Conservation (phyloP, 2,797 vertebrate species). For the Dendrocincla tyrannina region DNA sequence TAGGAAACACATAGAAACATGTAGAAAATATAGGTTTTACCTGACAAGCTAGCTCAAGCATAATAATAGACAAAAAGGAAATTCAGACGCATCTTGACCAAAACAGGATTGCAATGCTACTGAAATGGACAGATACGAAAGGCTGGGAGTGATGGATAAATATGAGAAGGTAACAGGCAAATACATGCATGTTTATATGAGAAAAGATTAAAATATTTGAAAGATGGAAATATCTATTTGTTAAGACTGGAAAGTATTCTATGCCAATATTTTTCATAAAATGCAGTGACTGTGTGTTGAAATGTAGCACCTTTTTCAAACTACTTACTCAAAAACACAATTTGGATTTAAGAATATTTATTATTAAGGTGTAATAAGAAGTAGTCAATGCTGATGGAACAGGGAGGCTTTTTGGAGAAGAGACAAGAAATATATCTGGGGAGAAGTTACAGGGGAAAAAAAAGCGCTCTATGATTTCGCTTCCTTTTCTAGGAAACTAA, state of each 20-base stretch:
- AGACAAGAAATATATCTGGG: neutral
- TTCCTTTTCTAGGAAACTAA: neutral
- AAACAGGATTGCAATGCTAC: neutral
- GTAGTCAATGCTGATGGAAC: neutral
- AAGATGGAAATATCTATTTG: neutral
- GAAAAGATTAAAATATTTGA: neutral
- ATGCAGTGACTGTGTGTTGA: neutral
- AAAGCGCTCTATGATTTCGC: neutral
- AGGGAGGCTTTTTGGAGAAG: too few relatives aligned
- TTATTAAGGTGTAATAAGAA: neutral
- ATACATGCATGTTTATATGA: neutral
- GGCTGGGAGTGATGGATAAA: neutral
- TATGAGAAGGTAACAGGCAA: neutral
- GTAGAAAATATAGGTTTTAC: neutral
- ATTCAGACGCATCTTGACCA: neutral
- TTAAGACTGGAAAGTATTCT: neutral
- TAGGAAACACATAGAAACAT: neutral
- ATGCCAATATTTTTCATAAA: neutral
- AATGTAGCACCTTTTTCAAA: neutral
- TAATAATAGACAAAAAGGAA: neutral
- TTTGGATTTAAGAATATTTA: neutral
- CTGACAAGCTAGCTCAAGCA: neutral
- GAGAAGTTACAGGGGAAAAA: too few relatives aligned
- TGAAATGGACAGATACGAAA: neutral
- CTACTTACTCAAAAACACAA: neutral